Conservation (phyloP, 1,140 invertebrate species). For the Eufriesea mexicana region DNA sequence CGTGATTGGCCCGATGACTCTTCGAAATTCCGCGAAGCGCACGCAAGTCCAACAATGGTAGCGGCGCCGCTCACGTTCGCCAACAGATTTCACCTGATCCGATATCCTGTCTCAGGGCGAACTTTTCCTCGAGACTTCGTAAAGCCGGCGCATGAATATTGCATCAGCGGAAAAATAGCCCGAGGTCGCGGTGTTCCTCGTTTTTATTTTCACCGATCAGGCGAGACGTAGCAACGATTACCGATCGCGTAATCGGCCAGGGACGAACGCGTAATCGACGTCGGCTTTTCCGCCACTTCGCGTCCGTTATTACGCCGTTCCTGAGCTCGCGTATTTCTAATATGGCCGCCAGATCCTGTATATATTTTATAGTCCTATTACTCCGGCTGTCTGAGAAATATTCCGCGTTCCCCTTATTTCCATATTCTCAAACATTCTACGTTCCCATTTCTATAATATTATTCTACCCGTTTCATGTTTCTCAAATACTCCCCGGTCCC, state of each 20-base stretch:
- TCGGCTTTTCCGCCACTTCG: background rate
- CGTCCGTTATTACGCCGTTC: background rate
- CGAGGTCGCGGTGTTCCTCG: background rate
- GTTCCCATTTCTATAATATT: slow-evolving; percentile 47
- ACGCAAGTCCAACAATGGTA: slow-evolving; percentile 1
- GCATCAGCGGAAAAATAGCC: slow-evolving; percentile 42
- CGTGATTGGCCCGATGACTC: background rate
- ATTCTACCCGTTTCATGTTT: slow-evolving; percentile 25
- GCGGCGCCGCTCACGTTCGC: background rate
- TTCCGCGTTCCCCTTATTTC: slow-evolving; percentile 43
- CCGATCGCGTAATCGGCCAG: background rate
- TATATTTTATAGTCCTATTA: slow-evolving; percentile 44
- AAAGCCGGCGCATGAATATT: slow-evolving; percentile 29
- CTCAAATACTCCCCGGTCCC: slow-evolving; percentile 33
- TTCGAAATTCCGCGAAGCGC: background rate
- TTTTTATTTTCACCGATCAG: slow-evolving; percentile 5
- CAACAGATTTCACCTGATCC: slow-evolving; percentile 38
- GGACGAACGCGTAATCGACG: background rate
- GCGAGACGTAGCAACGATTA: background rate
- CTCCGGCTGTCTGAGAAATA: slow-evolving; percentile 28
- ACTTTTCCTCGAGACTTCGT: slow-evolving; percentile 1
- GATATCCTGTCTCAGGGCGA: slow-evolving; percentile 21
- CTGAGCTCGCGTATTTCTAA: background rate
- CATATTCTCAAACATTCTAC: slow-evolving; percentile 41
- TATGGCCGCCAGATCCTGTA: background rate